A percentile compares a stretch with the other conserved stretches of the same genome.
These are phyloP conservation scores for Cynocephalus volans DNA, from an alignment of 2,113 vertebrate genomes.

Conservation along the genomic window DNA sequence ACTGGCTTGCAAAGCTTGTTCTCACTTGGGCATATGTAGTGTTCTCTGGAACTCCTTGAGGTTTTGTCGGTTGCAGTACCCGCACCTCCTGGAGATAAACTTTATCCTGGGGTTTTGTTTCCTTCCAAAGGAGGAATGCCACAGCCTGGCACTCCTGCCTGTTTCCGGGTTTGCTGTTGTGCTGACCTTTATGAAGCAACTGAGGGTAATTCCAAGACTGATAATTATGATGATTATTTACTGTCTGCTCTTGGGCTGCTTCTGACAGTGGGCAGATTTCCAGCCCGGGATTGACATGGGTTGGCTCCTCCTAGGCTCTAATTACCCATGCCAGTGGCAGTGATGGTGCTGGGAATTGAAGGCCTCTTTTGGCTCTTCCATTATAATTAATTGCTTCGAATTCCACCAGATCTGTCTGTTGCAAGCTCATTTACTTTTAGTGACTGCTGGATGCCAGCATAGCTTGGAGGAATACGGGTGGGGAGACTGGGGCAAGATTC, in stretches of 20 bases:
- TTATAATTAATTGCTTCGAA: conserved; percentile 60
- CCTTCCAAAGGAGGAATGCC: conserved; percentile 6
- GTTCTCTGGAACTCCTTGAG: not conserved
- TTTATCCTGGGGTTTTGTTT: not conserved
- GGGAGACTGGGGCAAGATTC: not conserved
- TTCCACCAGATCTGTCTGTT: conserved; percentile 19
- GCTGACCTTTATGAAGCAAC: conserved; percentile 9
- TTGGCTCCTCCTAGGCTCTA: not conserved
- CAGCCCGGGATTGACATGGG: not conserved
- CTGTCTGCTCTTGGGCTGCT: not conserved
- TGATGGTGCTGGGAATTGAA: not conserved
- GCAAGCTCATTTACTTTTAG: conserved; percentile 45
- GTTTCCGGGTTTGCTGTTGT: not conserved
- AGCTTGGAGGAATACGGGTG: not conserved
- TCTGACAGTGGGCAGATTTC: conserved; percentile 23
- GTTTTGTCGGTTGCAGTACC: not conserved
- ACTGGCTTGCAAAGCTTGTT: not conserved
- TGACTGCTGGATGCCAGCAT: not conserved
- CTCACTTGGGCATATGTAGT: not conserved
- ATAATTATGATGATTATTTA: conserved; percentile 37
- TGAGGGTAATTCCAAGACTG: conserved; percentile 41
- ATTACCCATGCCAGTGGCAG: conserved; percentile 31
- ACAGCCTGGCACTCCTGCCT: not conserved
- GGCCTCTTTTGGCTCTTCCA: not conserved
- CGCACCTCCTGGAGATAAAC: not conserved